Percentiles rank a stretch among this genome's conserved stretches.
Evolutionary conservation across 2,113 vertebrate species (phyloP).

Genomic region (Murina feae): DNA sequence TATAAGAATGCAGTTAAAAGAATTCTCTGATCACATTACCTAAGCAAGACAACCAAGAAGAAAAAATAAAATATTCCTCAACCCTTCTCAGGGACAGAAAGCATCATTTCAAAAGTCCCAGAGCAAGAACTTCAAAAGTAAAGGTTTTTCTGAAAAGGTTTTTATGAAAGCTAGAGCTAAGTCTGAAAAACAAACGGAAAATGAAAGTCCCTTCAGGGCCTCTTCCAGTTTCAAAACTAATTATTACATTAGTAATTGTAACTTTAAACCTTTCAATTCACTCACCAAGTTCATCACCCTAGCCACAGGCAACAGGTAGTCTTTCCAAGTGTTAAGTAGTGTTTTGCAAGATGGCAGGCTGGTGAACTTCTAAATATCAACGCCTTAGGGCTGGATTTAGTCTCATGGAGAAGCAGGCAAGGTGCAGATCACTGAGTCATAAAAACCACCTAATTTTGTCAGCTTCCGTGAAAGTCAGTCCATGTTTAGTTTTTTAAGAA

Average conservation of each 20-base stretch:
- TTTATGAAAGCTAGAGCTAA: neutral
- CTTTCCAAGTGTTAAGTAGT: neutral
- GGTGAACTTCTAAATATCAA: neutral
- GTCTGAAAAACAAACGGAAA: neutral
- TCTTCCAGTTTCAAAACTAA: neutral
- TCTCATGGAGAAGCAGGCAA: neutral
- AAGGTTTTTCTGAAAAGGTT: neutral
- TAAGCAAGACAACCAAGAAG: neutral
- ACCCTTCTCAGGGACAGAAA: neutral
- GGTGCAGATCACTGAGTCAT: neutral
- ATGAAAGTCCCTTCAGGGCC: neutral
- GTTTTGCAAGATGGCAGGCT: neutral
- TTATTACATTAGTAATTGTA: neutral
- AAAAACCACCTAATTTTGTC: neutral
- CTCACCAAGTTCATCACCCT: neutral
- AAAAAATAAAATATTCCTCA: neutral
- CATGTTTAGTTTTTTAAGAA: neutral
- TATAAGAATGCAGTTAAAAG: neutral
- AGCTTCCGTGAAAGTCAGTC: neutral
- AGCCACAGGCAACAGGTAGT: neutral
- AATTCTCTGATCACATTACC: neutral
- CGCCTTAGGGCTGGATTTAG: neutral
- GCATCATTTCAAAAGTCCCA: neutral
- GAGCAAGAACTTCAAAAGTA: neutral
- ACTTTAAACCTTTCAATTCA: neutral